Percentiles rank a stretch among this genome's conserved stretches.
Evolutionary conservation across 2,888 invertebrate genomes (phyloP).

Genomic region (Allacma fusca): DNA sequence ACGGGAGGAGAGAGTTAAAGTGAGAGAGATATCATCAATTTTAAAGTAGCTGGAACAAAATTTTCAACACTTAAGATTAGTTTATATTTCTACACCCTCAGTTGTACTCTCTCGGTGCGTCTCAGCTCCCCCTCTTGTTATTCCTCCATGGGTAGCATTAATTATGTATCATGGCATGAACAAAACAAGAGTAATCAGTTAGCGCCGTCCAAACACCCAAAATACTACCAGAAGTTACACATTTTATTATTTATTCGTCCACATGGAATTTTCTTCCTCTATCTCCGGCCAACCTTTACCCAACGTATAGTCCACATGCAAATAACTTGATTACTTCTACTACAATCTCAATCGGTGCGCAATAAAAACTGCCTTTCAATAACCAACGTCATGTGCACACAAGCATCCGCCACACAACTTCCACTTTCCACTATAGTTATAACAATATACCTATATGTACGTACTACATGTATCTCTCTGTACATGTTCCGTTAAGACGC

Average conservation of each 20-base stretch:
- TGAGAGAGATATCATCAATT: conserved; percentile 38
- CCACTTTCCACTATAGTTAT: too few species aligned
- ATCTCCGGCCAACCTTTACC: neutral
- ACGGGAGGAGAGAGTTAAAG: neutral
- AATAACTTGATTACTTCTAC: too few species aligned
- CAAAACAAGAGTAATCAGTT: conserved; percentile 35
- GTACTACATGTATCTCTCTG: too few species aligned
- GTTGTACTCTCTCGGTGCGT: neutral
- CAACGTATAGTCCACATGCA: neutral
- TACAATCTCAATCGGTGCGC: too few species aligned
- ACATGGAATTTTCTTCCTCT: conserved; percentile 20
- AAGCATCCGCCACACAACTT: too few species aligned
- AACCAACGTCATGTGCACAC: too few species aligned
- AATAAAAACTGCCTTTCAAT: too few species aligned
- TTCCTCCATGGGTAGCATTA: conserved; percentile 9
- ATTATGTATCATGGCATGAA: neutral
- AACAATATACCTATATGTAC: too few species aligned
- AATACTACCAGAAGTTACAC: conserved; percentile 9
- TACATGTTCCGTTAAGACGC: too few species aligned
- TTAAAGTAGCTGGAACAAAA: conserved; percentile 40
- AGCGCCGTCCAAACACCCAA: conserved; percentile 24
- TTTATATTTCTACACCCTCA: conserved; percentile 32
- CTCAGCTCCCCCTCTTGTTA: neutral
- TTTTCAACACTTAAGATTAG: conserved; percentile 39
- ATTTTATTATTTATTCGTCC: conserved; percentile 45